Conservation (phyloP, 2,797 vertebrate species). For the Lithobates sylvaticus region DNA sequence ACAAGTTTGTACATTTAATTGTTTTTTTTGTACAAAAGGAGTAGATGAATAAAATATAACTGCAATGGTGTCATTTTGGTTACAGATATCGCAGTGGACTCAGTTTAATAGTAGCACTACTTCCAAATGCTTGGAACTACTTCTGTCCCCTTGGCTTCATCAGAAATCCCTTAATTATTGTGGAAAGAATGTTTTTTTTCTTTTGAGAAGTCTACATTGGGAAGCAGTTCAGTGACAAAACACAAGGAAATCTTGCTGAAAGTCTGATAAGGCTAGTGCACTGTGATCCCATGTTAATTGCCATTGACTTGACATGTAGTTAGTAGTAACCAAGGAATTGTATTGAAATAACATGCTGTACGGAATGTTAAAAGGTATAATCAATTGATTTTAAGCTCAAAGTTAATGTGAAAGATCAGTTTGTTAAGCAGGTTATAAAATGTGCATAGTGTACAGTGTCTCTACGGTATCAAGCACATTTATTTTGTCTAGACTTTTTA, state of each 20-base stretch:
- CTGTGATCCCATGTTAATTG: neutral
- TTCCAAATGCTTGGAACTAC: neutral
- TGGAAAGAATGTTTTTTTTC: neutral
- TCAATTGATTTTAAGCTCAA: constrained; percentile 17
- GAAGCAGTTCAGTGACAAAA: neutral
- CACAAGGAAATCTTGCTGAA: constrained; percentile 4
- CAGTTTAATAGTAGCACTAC: neutral
- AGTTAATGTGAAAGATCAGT: constrained; percentile 25
- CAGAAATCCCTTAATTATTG: neutral
- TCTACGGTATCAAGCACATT: neutral
- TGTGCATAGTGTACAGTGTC: neutral
- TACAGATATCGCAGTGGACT: neutral
- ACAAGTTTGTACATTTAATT: no score
- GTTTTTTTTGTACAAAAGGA: neutral
- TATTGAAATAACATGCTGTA: constrained; percentile 6
- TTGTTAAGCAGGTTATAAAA: constrained; percentile 20
- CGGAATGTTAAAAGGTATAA: neutral
- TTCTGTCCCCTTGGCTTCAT: neutral
- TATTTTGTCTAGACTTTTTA: neutral
- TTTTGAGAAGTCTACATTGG: neutral
- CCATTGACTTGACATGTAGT: neutral
- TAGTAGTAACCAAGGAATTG: neutral
- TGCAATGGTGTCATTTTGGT: no score
- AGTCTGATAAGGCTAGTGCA: neutral
- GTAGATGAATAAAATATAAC: no score